phyloP scores from a whole-genome alignment of 2,113 vertebrate genomes.

The Phyllostomus discolor region DNA sequence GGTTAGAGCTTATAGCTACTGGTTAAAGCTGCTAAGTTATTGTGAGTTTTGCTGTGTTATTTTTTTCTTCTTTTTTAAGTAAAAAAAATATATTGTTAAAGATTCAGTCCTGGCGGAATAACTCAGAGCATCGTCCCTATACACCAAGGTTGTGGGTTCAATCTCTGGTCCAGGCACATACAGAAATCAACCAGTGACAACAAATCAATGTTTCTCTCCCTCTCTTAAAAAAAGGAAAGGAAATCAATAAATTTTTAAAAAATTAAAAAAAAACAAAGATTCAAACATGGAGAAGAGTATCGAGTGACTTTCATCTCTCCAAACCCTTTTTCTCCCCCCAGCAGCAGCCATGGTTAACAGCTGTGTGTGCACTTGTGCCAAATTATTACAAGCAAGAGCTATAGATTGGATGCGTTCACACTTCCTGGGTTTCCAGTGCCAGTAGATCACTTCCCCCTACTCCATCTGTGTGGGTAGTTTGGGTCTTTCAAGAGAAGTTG shows the following conservation, averaged over 20 bases:
- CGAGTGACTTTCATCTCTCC: neutral
- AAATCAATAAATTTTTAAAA: too few relatives aligned
- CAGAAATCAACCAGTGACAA: too few relatives aligned
- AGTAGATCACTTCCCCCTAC: neutral
- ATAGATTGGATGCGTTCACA: neutral
- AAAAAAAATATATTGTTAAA: neutral
- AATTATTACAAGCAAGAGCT: neutral
- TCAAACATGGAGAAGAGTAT: neutral
- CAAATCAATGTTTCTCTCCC: too few relatives aligned
- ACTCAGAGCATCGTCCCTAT: too few relatives aligned
- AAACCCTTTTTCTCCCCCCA: neutral
- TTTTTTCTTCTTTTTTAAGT: neutral
- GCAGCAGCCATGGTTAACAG: neutral
- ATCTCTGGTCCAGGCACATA: too few relatives aligned
- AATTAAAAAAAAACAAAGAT: neutral
- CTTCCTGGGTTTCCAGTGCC: neutral
- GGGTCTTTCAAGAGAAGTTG: neutral
- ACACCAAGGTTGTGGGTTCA: too few relatives aligned
- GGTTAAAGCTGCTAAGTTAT: neutral
- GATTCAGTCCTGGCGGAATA: neutral
- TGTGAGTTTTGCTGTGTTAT: neutral
- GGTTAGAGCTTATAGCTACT: neutral
- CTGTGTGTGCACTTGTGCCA: neutral
- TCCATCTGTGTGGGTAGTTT: neutral
- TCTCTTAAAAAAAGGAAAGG: too few relatives aligned